A percentile compares a stretch with the other conserved stretches of the same genome.
These are phyloP conservation scores for Varanus salvator DNA, from an alignment of 2,113 vertebrate species.

Conservation along the genomic window DNA sequence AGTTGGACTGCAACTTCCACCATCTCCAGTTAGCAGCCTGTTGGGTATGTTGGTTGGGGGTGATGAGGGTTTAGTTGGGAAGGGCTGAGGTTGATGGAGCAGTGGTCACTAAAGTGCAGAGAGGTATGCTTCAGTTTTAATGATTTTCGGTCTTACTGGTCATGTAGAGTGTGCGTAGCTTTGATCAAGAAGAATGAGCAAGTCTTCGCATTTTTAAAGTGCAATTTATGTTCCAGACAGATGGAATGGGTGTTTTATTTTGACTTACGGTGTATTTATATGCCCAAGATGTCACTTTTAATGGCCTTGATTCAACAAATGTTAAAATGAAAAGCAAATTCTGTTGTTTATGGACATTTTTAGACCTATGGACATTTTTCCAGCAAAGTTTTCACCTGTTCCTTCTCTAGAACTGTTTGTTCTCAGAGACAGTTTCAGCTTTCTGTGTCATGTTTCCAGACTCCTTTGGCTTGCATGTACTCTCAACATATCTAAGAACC, in stretches of 20 bases:
- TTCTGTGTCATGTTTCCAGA: not conserved
- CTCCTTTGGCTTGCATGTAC: not conserved
- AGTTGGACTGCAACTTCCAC: not conserved
- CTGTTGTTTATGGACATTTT: not conserved
- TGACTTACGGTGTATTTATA: not conserved
- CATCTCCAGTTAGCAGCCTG: not conserved
- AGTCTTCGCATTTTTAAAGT: not conserved
- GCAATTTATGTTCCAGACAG: too few species aligned
- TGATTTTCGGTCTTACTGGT: not conserved
- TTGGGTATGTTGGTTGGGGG: not conserved
- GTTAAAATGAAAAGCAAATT: not conserved
- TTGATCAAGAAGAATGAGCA: not conserved
- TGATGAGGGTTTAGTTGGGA: not conserved
- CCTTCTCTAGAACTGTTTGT: not conserved
- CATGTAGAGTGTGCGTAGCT: not conserved
- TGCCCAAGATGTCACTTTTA: not conserved
- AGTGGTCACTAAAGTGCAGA: not conserved
- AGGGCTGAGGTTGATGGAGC: not conserved
- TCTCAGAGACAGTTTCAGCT: not conserved
- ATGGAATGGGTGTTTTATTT: not conserved
- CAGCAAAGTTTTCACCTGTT: not conserved
- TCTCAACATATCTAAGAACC: conserved; percentile 5
- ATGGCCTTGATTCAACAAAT: not conserved
- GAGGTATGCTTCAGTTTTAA: not conserved
- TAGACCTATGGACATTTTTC: not conserved